Evolutionary conservation across 1,140 invertebrate species (phyloP), one percentile per base, ranked within the genome.

Genomic region (Doryteuthis pealeii): DNA sequence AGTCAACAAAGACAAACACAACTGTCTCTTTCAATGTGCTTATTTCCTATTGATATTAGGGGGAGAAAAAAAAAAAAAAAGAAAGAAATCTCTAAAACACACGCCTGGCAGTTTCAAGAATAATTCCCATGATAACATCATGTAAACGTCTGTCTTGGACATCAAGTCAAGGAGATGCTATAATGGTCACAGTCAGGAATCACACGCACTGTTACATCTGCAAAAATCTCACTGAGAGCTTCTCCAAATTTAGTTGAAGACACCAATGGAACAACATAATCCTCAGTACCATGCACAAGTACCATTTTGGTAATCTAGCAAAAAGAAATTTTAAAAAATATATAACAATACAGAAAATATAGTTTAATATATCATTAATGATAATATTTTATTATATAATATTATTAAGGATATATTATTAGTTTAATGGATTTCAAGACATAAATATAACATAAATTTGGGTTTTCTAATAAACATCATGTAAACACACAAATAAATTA

Each of bases 101-200:
- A 70, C 74, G 67, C 26, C 77, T 81, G 54, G 81, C 74, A 30
- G 82, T 82, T 75, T 85, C 81, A 70, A 83, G 62, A 68, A 86
- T 75, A 69, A 85, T 75, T 0, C 72, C 77, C 82, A 87, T 84
- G 12, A 87, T 77, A 40, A 78, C 70, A 70, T 74, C 73, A 69
- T 85, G 79, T 70, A 79, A 85, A 31, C 76, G 79, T 30, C 80
- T 75, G 10, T 76, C 76, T 1, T 78, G 73, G 81, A 76, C 85
- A 86, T 87, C 31, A 87, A 72, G 70, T 87, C 85, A 31, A 86
- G 66, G 81, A 85, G 31, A 87, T 69, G 68, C 83, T 82, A 72
- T 81, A 80, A 74, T 87, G 86, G 71, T 82, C 79, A 78, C 86
- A 87, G 26, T 79, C 82, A 49, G 84, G 83, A 10, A 87, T 76